Base-by-base conservation (phyloP, 2,113 vertebrate genomes). In the Xerus inauris region DNA sequence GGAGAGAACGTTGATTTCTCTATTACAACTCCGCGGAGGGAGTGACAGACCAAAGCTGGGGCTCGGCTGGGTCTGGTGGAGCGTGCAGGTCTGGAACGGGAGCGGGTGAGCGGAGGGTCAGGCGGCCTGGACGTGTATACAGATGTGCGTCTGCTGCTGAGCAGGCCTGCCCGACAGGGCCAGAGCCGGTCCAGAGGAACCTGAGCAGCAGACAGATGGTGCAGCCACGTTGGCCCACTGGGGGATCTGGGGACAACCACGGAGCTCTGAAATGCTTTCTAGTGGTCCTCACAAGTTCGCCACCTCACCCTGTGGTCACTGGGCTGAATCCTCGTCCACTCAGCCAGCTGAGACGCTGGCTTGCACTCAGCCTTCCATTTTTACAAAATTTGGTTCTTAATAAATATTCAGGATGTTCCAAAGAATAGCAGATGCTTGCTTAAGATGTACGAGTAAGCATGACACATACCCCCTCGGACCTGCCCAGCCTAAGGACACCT, bases 1-100 rank as follows among this genome's bases (percentile, higher is more conserved):
- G 97, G 98, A 96, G 98, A 96, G 98, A 99, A 99, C 99, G 99
- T 99, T 98, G 99, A 98, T 98, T 99, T 99, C 99, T 99, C 99
- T 99, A 99, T 99, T 98, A 99, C 85, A 94, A 97, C 98, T 98
- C 97, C 97, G 96, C 45, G 24, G 96, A 98, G 98, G 98, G 98
- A 97, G 98, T 98, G 98, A 98, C 97, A 98, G 99, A 98, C 98
- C 98, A 98, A 98, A 98, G 97, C 98, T 99, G 99, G 98, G 98
- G 85, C 97, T 97, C 86, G 87, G 98, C 98, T 98, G 98, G 98
- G 98, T 98, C 98, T 99, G 97, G 98, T 98, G 94, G 87, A 99
- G 98, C 98, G 97, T 98, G 98, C 98, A 97, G 98, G 97, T 97
- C 97, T 98, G 99, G 98, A 99, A 99, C 98, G 98, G 98, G 99